A percentile compares a stretch with the other conserved stretches of the same genome.
phyloP scores from a whole-genome alignment of 2,888 invertebrate species.

The Leptothorax acervorum region DNA sequence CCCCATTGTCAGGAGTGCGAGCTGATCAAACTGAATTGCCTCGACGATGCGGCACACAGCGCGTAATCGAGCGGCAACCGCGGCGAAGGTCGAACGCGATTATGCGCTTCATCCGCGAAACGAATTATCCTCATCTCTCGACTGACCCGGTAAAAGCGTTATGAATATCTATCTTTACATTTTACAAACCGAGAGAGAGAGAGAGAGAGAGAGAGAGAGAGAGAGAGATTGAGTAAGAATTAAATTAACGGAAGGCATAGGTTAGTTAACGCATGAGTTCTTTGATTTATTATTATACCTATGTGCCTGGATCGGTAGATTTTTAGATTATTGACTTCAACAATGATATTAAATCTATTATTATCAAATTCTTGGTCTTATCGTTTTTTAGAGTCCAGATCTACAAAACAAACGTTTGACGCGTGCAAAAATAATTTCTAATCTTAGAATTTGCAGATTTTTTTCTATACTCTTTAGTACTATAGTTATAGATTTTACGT shows the following conservation, averaged over 20 bases:
- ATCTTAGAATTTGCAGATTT: not conserved
- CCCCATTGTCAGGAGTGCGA: constrained; percentile 59
- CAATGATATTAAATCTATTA: not conserved
- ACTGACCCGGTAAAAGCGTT: not conserved
- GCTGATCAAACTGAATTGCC: constrained; percentile 68
- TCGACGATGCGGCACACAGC: constrained; percentile 50
- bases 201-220: too few species aligned
- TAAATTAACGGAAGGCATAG: not conserved
- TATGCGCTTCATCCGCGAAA: constrained; percentile 68
- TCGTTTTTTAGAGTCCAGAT: not conserved
- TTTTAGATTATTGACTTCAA: not conserved
- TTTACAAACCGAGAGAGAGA: not conserved
- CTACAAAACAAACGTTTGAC: not conserved
- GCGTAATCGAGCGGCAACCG: constrained; percentile 74
- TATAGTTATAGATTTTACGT: not conserved
- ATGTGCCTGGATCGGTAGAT: too few species aligned
- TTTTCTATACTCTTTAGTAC: not conserved
- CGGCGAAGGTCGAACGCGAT: constrained; percentile 74
- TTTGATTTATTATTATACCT: not conserved
- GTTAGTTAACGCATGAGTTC: not conserved
- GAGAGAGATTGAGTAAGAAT: not conserved
- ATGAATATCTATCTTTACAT: not conserved
- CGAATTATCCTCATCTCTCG: constrained; percentile 70
- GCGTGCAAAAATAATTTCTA: not conserved
- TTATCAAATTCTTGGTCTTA: not conserved